Base-by-base conservation (phyloP, 2,888 invertebrate species). In the Masnerella sp. region DNA sequence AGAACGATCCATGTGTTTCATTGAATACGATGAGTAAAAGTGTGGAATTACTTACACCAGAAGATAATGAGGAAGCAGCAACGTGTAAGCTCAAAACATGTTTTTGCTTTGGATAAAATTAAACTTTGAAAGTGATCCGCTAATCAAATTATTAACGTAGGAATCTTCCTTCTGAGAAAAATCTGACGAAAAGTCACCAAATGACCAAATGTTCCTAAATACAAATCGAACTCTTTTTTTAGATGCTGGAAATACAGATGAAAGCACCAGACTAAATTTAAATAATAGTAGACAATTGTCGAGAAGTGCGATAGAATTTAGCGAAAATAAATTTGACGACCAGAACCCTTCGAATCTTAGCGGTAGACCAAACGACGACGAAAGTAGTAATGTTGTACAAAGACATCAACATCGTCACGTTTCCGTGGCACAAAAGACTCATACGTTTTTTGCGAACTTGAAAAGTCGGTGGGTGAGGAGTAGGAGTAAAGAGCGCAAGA, bases 391-490 rank as follows among this genome's bases (percentile, higher is more conserved):
- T n/a, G n/a, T 43, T 58, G 58, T 59, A 34, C 82, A 81, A 54
- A 83, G 85, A 77, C 88, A 88, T 8, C 89, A 89, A 72, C 90
- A 90, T 72, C 88, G 91, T 0, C 92, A 92, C 68, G 89, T 92
- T 14, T 92, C 93, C 32, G 94, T 95, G 45, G 92, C 95, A 52
- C 94, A 95, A 85, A 91, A 93, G 81, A 95, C 95, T 0, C 94
- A 94, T 83, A 93, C 93, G 77, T 95, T 95, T 88, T 94, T 95
- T 85, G 92, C 92, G 76, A 94, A 94, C 80, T 88, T 95, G 54
- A 94, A 93, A 92, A 94, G 92, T 83, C 93, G 94, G 49, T 95
- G 94, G 94, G 91, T 91, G 77, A 91, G 94, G 45, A 92, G 93
- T 76, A 90, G 91, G 54, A 93, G 93, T 82, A 91, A 93, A 82